phyloP scores from a whole-genome alignment of 2,888 invertebrate species.

The Mesopsocus fuscifrons region DNA sequence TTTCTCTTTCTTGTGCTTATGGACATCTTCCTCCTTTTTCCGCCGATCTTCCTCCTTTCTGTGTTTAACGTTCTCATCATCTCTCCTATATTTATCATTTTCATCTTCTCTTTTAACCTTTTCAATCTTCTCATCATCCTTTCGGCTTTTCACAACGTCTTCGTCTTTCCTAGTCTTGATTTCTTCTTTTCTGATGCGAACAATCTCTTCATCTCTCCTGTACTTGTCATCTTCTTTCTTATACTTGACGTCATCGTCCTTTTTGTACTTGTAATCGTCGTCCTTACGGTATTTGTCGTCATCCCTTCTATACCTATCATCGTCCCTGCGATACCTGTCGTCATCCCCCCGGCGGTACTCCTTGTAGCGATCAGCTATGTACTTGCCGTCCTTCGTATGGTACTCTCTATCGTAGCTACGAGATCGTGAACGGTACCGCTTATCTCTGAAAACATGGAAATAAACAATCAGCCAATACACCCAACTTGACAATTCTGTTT shows the following conservation, averaged over 20 bases:
- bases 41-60: background rate
- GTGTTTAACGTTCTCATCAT: background rate
- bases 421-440: constrained; percentile 25
- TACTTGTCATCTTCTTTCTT: constrained; percentile 7
- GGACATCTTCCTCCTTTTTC: background rate
- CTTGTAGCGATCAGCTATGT: constrained; percentile 3
- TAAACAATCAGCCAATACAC: background rate
- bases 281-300: constrained; percentile 6
- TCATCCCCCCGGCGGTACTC: constrained; percentile 4
- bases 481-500: too few relatives aligned
- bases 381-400: background rate
- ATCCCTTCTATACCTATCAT: constrained; percentile 2
- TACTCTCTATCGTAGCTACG: constrained; percentile 17
- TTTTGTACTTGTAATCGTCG: background rate
- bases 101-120: background rate
- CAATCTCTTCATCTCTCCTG: background rate
- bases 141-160: background rate
- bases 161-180: background rate
- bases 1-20: background rate
- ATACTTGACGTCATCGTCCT: constrained; percentile 1
- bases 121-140: background rate
- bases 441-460: constrained; percentile 23
- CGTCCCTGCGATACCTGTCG: constrained; percentile 1
- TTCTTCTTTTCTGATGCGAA: constrained; percentile 1
- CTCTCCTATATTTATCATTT: background rate